A percentile compares a stretch with the other conserved stretches of the same genome.
These are phyloP conservation scores for Butorides virescens DNA, from an alignment of 2,113 vertebrate genomes.

Conservation along the genomic window DNA sequence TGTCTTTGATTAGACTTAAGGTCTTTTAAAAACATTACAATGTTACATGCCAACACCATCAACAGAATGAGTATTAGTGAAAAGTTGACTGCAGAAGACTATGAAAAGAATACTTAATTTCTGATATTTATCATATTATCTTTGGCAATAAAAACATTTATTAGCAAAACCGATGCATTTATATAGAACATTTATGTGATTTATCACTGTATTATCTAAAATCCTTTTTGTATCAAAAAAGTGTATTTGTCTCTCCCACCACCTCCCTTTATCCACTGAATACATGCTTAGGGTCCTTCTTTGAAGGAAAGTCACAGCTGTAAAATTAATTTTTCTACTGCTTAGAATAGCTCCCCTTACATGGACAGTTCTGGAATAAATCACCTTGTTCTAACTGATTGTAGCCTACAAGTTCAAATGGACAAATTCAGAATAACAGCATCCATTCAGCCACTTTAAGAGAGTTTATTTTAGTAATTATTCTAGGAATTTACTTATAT, in stretches of 20 bases:
- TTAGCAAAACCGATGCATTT: neutral
- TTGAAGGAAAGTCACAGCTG: neutral
- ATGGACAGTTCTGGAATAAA: neutral
- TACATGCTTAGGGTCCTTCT: neutral
- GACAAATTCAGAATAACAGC: neutral
- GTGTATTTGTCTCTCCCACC: neutral
- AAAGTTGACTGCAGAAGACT: neutral
- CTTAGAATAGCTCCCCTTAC: neutral
- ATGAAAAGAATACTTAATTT: neutral
- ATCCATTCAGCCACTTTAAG: neutral
- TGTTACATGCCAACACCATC: neutral
- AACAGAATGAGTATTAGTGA: neutral
- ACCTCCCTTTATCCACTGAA: neutral
- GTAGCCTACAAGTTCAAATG: neutral
- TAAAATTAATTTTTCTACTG: neutral
- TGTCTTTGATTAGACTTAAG: neutral
- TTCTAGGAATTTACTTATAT: neutral
- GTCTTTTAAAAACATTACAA: neutral
- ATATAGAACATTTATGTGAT: neutral
- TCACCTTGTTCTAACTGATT: neutral
- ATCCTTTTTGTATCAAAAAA: neutral
- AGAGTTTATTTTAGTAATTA: neutral
- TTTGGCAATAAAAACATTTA: neutral
- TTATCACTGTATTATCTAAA: neutral
- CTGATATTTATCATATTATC: neutral